Percentiles rank a stretch among this genome's conserved stretches.
phyloP scores from a whole-genome alignment of 2,113 vertebrate genomes.

The Phocoena phocoena region DNA sequence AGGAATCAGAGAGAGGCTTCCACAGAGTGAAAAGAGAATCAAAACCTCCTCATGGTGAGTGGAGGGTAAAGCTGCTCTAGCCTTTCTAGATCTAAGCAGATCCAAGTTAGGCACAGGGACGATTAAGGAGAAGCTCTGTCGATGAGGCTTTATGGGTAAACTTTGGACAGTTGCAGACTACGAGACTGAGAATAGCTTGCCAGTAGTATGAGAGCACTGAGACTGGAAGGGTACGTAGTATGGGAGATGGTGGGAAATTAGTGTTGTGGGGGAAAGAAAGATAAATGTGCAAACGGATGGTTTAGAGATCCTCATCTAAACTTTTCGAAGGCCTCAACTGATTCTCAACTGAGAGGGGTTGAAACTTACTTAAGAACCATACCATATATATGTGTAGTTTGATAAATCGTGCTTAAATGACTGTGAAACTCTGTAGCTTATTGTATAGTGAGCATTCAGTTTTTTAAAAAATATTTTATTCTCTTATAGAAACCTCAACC shows the following conservation, averaged over 20 bases:
- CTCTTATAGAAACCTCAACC: background rate
- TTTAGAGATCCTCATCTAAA: background rate
- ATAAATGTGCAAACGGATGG: background rate
- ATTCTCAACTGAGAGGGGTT: background rate
- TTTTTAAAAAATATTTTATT: background rate
- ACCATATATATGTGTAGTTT: background rate
- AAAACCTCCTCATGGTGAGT: background rate
- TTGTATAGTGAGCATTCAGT: background rate
- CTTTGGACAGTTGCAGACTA: background rate
- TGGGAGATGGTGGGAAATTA: no score
- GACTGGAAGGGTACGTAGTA: background rate
- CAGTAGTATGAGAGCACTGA: background rate
- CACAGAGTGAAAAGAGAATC: background rate
- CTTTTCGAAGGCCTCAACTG: background rate
- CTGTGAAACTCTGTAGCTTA: background rate
- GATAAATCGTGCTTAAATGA: background rate
- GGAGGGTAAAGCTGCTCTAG: background rate
- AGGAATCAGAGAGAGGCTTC: background rate
- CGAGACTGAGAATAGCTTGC: background rate
- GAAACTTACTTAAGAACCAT: background rate
- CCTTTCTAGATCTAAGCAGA: background rate
- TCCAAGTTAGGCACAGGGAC: background rate
- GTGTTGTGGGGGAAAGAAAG: background rate
- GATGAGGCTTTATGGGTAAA: background rate
- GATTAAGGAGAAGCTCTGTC: background rate